Base-by-base conservation (phyloP, 2,113 vertebrate species). In the Hippocampus zosterae region DNA sequence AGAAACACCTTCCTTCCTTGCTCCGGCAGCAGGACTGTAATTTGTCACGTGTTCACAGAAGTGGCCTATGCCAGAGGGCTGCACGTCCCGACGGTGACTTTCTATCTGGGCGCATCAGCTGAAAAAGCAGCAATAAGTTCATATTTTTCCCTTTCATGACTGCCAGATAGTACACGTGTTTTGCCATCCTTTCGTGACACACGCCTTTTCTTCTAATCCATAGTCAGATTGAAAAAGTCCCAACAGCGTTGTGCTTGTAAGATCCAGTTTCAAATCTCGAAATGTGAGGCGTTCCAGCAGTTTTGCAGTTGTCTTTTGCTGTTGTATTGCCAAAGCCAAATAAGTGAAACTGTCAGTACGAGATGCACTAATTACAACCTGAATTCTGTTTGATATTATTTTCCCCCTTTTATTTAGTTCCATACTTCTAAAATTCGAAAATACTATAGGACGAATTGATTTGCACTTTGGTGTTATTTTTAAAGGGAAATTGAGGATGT, bases 1-100 rank as follows among this genome's bases (percentile, higher is more conserved):
- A 70, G 73, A 62, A 80, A 78, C 65, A 68, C 70, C 60, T 78
- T 83, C 75, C 84, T 85, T 81, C 65, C 85, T 67, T 40, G 75
- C 80, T 73, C 69, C 57, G 75, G 81, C 72, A 70, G 27, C 15
- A 80, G 77, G 62, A 80, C 73, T 77, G 72, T 77, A 75, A 83
- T 84, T 71, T 76, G 85, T 75, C 80, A 72, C 79, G 70, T 59
- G 48, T 69, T 57, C 69, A 27, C 73, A 77, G 80, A 72, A 0
- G 77, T 15, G 0, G 42, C 8, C 53, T 57, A 37, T n/a, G 65
- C 65, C 74, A 53, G 71, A 68, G 69, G 11, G 25, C 77, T 67
- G 77, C 68, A 76, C 44, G 33, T 76, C 64, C 6, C 4, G 72
- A 70, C 70, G 52, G 9, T 66, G 65, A 27, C 81, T 77, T 66